Base-by-base conservation (phyloP, 2,797 vertebrate species). In the Otolemur crassicaudatus region DNA sequence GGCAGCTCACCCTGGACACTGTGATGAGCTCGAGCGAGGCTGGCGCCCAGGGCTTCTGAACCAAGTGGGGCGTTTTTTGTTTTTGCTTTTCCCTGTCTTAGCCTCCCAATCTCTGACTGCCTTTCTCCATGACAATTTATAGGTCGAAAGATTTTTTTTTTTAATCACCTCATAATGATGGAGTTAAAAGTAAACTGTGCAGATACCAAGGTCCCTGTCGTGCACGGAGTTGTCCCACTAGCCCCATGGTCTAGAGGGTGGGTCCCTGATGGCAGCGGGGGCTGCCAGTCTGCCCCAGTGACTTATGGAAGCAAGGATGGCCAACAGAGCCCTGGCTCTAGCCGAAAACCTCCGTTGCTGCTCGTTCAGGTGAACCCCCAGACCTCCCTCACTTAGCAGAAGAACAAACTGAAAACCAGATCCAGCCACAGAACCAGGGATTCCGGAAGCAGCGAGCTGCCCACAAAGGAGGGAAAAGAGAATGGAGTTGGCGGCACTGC, bases 131-230 rank as follows among this genome's bases (percentile, higher is more conserved):
- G 91, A 97, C 96, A 31, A 84, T 80, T 95, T 22, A 31, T 98
- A 61, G 92, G 93, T 97, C 69, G 88, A 70, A 65, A 81, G 9
- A 34, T 89, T 96, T 34, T 92, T 77, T 77, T 92, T 91, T 92
- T 6, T 0, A 94, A 97, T 96, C 97, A 91, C 97, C 94, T 95
- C 34, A 97, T 29, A 2, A 95, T 90, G 94, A 98, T 94, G 97
- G 97, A 98, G 95, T 98, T 97, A 49, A 94, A 96, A 92, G 92
- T 94, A 89, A 95, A 92, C 86, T 53, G 77, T 31, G 75, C 96
- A 92, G 95, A 97, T 96, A 93, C 89, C 46, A 29, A 91, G 79
- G 80, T 86, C 91, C 96, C 94, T 67, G 87, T 86, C 7, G 83
- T 89, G 89, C 79, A 63, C 46, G 76, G 49, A n/a, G 17, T 58